Conservation (phyloP, 2,797 vertebrate species). For the Argya squamiceps region DNA sequence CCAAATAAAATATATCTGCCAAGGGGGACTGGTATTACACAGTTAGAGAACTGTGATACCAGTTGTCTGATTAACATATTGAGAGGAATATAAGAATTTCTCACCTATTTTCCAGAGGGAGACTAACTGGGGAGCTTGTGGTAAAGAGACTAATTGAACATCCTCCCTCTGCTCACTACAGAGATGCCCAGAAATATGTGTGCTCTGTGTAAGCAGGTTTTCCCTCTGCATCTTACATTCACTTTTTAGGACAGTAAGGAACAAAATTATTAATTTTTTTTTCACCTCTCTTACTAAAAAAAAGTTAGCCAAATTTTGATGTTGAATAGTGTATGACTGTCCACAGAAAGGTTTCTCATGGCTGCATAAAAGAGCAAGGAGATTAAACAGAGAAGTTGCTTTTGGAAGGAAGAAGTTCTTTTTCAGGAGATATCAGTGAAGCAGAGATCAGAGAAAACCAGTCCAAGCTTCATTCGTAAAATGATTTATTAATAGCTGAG, state of each 20-base stretch:
- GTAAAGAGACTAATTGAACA: constrained; percentile 79
- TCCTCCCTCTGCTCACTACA: constrained; percentile 46
- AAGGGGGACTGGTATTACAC: constrained; percentile 88
- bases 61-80: constrained; percentile 94
- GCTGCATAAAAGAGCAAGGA: background rate
- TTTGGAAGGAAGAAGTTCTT: background rate
- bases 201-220: constrained; percentile 30
- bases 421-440: background rate
- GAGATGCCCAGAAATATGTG: constrained; percentile 43
- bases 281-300: background rate
- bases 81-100: constrained; percentile 88
- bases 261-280: background rate
- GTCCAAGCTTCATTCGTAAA: background rate
- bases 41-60: constrained; percentile 85
- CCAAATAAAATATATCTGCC: constrained; percentile 90
- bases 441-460: background rate
- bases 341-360: background rate
- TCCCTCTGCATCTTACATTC: constrained; percentile 2
- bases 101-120: constrained; percentile 80
- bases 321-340: background rate
- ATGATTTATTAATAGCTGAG: constrained; percentile 19
- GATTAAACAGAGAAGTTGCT: background rate
- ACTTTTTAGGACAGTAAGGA: constrained; percentile 44
- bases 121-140: constrained; percentile 70
- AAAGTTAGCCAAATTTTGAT: background rate